phyloP scores from a whole-genome alignment of 2,888 invertebrate genomes.

The Aphidius colemani region DNA sequence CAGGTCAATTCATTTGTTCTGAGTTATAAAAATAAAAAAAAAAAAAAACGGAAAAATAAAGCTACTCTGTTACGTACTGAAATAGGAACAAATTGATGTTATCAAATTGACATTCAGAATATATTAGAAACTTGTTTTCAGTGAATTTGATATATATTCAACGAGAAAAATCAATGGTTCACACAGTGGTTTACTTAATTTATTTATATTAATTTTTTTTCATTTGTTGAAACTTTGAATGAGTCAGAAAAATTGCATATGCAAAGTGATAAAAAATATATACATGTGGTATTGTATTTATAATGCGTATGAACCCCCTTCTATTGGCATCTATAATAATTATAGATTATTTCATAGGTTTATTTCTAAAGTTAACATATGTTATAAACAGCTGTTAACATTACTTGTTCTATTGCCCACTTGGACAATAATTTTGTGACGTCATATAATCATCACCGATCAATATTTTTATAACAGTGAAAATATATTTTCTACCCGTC shows the following conservation, averaged over 20 bases:
- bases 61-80: no score
- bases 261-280: not conserved
- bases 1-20: constrained; percentile 25
- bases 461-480: no score
- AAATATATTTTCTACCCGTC: constrained; percentile 36
- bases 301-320: constrained; percentile 31
- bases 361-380: constrained; percentile 45
- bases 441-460: constrained; percentile 38
- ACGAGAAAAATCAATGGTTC: no score
- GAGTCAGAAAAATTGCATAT: not conserved
- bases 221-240: no score
- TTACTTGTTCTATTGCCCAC: constrained; percentile 35
- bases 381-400: constrained; percentile 50
- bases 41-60: not conserved
- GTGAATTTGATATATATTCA: no score
- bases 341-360: constrained; percentile 36
- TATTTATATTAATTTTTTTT: no score
- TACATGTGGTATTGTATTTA: not conserved
- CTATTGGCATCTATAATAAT: constrained; percentile 31
- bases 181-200: no score
- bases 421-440: constrained; percentile 42
- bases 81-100: no score
- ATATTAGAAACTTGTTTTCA: no score
- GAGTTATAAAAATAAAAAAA: constrained; percentile 9
- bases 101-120: no score